Evolutionary conservation across 2,113 vertebrate genomes (phyloP), one percentile per base, ranked within the genome.

Genomic region (Festucalex cinctus): DNA sequence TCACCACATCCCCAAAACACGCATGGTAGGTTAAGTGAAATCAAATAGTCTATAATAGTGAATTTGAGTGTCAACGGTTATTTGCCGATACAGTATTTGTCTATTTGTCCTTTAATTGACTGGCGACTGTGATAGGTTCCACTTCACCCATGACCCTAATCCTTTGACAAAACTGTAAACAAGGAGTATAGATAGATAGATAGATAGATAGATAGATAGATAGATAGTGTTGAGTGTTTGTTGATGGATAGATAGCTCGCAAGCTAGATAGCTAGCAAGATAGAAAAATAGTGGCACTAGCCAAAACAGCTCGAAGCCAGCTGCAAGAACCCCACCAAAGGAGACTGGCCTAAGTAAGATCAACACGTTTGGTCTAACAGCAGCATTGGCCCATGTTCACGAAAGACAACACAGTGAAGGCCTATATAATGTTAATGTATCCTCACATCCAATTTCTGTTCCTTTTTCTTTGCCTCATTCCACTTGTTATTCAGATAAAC

Each of bases 401-500:
- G 14, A 24, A 9, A 12, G 44, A 14, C 41, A 8, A 0, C 19
- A 43, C 66, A 49, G 41, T 39, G 60, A n/a, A n/a, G n/a, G n/a
- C n/a, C n/a, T 68, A 59, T 22, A 73, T 74, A 62, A 37, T 63
- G 53, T 69, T 57, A 26, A 26, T 22, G 10, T 22, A 22, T 68
- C 58, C 65, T 72, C 68, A 73, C 68, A 53, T 66, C 37, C 59
- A 43, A 78, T 24, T 36, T 68, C 56, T 74, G 57, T 48, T 46
- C 60, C 66, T 68, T 43, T 36, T 66, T 71, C 64, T 80, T 41
- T 66, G 75, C 71, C 72, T 78, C 77, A 71, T 79, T 77, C 79
- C 64, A 74, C 79, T 75, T 83, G 78, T 80, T 84, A 82, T 84
- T 88, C 81, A 85, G 84, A 86, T 80, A 80, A 86, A 82, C 77